Conservation (phyloP, 2,888 invertebrate genomes). For the Netelia inedita region DNA sequence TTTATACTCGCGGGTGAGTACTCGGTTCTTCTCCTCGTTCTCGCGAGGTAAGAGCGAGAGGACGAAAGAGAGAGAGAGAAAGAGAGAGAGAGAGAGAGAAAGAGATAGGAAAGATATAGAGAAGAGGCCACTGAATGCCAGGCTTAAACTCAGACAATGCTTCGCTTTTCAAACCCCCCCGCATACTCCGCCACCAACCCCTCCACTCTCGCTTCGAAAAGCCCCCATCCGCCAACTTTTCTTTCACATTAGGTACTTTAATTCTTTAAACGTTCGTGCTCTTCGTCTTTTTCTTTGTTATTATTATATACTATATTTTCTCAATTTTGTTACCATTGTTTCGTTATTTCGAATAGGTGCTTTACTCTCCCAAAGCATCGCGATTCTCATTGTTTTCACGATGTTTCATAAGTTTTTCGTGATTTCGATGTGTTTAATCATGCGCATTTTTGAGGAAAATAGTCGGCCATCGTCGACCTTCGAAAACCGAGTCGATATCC, state of each 20-base stretch:
- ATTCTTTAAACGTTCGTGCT: constrained; percentile 81
- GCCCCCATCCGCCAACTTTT: constrained; percentile 76
- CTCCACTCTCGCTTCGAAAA: constrained; percentile 45
- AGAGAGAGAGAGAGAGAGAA: constrained; percentile 63
- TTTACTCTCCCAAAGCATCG: constrained; percentile 22
- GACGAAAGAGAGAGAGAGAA: constrained; percentile 66
- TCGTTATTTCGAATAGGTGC: constrained; percentile 22
- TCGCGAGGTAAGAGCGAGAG: constrained; percentile 42
- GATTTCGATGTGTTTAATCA: neutral
- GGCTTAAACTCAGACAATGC: constrained; percentile 84
- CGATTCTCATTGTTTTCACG: neutral
- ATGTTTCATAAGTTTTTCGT: constrained; percentile 8
- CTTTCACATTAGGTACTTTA: constrained; percentile 84
- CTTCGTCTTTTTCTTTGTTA: constrained; percentile 51
- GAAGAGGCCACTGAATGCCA: constrained; percentile 82
- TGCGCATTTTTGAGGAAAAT: neutral
- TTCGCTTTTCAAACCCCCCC: constrained; percentile 72
- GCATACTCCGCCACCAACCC: neutral
- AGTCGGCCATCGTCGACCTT: too few relatives aligned
- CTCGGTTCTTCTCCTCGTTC: constrained; percentile 54
- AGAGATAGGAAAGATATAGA: constrained; percentile 63
- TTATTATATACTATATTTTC: neutral
- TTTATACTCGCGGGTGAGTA: constrained; percentile 80
- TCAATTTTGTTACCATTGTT: constrained; percentile 1
- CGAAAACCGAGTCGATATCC: too few relatives aligned